phyloP scores from a whole-genome alignment of 2,113 vertebrate genomes.

The Coreoperca whiteheadi region DNA sequence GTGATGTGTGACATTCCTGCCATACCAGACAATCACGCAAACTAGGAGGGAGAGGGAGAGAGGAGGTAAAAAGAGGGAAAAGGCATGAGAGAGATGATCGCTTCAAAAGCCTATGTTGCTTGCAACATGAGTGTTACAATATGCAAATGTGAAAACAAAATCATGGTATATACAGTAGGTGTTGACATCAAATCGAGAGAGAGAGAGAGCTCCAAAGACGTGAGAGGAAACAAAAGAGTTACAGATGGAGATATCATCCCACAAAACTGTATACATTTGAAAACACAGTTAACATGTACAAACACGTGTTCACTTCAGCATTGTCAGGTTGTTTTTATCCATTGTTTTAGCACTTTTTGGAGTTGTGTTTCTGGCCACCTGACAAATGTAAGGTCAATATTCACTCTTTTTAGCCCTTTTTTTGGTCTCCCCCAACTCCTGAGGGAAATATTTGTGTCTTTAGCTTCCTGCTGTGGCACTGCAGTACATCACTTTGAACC shows the following conservation, averaged over 20 bases:
- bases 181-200: neutral
- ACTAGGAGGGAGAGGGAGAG: slow-evolving; percentile 14
- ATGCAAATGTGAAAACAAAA: neutral
- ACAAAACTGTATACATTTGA: neutral
- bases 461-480: too few relatives aligned
- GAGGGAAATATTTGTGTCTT: neutral
- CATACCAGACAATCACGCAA: slow-evolving; percentile 78
- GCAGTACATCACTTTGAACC: too few relatives aligned
- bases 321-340: neutral
- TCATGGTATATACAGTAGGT: neutral
- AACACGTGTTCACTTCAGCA: neutral
- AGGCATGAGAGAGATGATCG: neutral
- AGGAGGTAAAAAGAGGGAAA: neutral
- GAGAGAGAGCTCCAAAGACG: neutral
- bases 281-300: neutral
- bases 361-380: neutral
- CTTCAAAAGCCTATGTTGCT: neutral
- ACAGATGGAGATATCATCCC: neutral
- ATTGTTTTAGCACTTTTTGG: too few relatives aligned
- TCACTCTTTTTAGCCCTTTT: too few relatives aligned
- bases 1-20: slow-evolving; percentile 79
- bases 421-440: neutral
- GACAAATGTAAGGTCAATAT: too few relatives aligned
- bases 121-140: neutral
- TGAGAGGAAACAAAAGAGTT: neutral